Base-by-base conservation (phyloP, 2,888 invertebrate genomes). In the Synergus umbraculus region DNA sequence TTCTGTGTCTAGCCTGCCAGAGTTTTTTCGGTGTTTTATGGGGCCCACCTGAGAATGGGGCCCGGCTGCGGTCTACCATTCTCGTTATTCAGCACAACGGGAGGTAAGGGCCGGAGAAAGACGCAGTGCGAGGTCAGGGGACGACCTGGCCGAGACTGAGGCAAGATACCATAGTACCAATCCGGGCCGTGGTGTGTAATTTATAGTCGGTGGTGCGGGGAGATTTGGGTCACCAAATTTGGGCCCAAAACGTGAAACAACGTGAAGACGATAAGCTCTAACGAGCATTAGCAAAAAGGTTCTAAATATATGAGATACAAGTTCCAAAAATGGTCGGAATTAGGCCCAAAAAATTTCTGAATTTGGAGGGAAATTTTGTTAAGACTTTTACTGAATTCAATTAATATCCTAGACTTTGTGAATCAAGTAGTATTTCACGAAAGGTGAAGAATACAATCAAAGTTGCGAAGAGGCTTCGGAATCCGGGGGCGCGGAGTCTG, bases 31-130 rank as follows among this genome's bases (percentile, higher is more conserved):
- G 79, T 79, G 80, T 83, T 84, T 73, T 65, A 79, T 78, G 78
- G 78, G 78, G 80, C 76, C 80, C 76, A 73, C 76, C 79, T 64
- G 78, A 79, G 49, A 80, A 79, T 76, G 79, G 79, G 80, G 78
- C 78, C 78, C 82, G 58, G 43, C 49, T 84, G 84, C 82, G 84
- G 86, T 84, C 83, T 81, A 85, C 84, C 86, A 88, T 88, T 86
- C 86, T 89, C 86, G 86, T 89, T 88, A 88, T 87, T 86, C 83
- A 78, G 85, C 88, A 79, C 89, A 83, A 86, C 87, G 88, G 88
- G 88, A 86, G 89, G 88, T 85, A 80, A 78, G 66, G 60, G 73
- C 44, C 43, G 67, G 22, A 63, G 73, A 54, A 66, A 73, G 43
- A 22, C 22, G 44, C 80, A 79, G 76, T 44, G 78, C 81, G 81